A percentile compares a stretch with the other conserved stretches of the same genome.
phyloP scores from a whole-genome alignment of 1,140 invertebrate genomes.

The Diuraphis noxia region DNA sequence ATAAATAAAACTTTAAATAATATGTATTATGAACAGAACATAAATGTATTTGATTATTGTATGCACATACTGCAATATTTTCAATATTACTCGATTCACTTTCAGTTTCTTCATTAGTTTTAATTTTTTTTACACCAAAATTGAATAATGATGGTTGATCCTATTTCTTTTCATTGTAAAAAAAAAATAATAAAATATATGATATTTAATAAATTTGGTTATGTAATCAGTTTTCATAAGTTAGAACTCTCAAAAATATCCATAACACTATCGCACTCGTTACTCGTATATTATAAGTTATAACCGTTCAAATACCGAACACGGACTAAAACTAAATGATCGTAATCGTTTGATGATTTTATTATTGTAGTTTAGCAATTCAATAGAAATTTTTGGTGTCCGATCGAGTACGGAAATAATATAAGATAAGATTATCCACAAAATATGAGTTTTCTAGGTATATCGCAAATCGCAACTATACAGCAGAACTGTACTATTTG shows the following conservation, averaged over 20 bases:
- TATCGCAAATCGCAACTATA: neutral
- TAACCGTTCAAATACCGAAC: constrained; percentile 8
- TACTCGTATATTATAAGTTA: too few relatives aligned
- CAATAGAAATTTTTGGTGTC: too few relatives aligned
- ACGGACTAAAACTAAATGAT: neutral
- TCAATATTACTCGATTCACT: neutral
- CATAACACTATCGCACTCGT: neutral
- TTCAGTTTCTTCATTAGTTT: neutral
- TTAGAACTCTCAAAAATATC: neutral
- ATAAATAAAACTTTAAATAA: too few relatives aligned
- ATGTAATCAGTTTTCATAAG: neutral
- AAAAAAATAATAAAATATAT: neutral
- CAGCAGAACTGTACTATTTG: neutral
- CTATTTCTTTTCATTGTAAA: constrained; percentile 5
- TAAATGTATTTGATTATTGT: too few relatives aligned
- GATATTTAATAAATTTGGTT: constrained; percentile 13
- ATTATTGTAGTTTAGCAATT: too few relatives aligned
- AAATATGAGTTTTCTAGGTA: too few relatives aligned
- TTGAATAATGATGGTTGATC: neutral
- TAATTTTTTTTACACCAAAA: constrained; percentile 23
- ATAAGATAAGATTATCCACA: too few relatives aligned
- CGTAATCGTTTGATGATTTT: neutral
- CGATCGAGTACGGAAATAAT: too few relatives aligned
- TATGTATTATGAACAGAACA: too few relatives aligned
- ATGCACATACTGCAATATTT: too few relatives aligned